Conservation (phyloP, 2,888 invertebrate genomes). For the Horisme vitalbata region DNA sequence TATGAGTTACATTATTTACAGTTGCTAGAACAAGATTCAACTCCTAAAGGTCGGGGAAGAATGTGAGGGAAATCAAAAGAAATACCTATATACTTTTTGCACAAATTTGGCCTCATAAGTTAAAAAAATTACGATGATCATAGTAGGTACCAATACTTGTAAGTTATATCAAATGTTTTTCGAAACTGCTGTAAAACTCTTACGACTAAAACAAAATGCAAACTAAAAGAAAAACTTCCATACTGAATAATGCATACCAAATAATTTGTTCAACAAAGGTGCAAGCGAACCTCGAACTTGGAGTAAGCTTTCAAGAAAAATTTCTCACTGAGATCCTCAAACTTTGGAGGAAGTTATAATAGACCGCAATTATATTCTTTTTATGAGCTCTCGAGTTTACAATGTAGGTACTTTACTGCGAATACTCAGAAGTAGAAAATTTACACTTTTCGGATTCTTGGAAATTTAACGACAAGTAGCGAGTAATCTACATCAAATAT, state of each 20-base stretch:
- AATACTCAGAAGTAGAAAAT: slow-evolving; percentile 27
- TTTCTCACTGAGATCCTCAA: slow-evolving; percentile 23
- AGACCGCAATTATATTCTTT: slow-evolving; percentile 45
- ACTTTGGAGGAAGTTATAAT: slow-evolving; percentile 48
- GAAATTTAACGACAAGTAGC: neutral
- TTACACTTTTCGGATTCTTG: slow-evolving; percentile 16
- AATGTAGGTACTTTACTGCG: slow-evolving; percentile 26
- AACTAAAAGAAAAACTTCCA: slow-evolving; percentile 13
- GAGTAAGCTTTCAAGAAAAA: slow-evolving; percentile 33
- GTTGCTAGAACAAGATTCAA: slow-evolving; percentile 14
- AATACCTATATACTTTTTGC: no score
- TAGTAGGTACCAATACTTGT: no score
- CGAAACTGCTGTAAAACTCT: neutral
- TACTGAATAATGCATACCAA: slow-evolving; percentile 20
- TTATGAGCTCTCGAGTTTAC: slow-evolving; percentile 31
- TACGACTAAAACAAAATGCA: slow-evolving; percentile 12
- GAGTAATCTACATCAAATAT: no score
- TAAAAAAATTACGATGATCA: no score
- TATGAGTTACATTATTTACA: slow-evolving; percentile 24
- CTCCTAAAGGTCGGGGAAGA: slow-evolving; percentile 20
- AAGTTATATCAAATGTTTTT: no score
- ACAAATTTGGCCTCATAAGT: no score
- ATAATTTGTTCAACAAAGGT: slow-evolving; percentile 25
- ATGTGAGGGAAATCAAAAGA: neutral
- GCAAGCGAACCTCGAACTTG: slow-evolving; percentile 25